Conservation (phyloP, 2,797 vertebrate species). For the Danio albolineatus region DNA sequence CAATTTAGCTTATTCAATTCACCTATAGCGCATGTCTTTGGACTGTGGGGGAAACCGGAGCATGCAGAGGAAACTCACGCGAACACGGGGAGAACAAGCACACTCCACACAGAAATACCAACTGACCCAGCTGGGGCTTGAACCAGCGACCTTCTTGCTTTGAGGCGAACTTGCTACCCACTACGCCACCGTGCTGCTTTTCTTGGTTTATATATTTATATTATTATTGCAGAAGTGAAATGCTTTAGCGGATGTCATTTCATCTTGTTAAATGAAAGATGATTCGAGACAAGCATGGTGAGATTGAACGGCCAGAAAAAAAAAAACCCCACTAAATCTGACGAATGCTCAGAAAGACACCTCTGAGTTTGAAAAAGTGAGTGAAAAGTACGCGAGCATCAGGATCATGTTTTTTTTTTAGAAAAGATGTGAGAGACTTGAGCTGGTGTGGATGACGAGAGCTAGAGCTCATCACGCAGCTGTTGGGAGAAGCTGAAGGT, state of each 20-base stretch:
- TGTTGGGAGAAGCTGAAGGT: slow-evolving; percentile 64
- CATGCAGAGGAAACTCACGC: too few relatives aligned
- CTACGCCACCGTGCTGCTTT: too few relatives aligned
- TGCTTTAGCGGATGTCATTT: not conserved
- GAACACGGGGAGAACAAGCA: too few relatives aligned
- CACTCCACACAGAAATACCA: too few relatives aligned
- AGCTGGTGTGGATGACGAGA: slow-evolving; percentile 23
- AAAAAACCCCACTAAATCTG: slow-evolving; percentile 15
- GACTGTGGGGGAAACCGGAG: too few relatives aligned
- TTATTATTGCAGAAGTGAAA: not conserved
- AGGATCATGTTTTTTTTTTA: not conserved
- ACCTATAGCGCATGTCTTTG: too few relatives aligned
- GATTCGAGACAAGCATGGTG: not conserved
- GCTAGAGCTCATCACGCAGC: slow-evolving; percentile 16
- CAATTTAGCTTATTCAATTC: too few relatives aligned
- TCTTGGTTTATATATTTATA: too few relatives aligned
- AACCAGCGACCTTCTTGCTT: too few relatives aligned
- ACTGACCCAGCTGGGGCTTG: too few relatives aligned
- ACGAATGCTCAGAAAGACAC: not conserved
- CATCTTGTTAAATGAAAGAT: slow-evolving; percentile 5
- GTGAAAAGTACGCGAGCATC: not conserved
- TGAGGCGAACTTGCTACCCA: too few relatives aligned
- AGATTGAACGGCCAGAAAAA: not conserved
- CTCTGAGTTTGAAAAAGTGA: not conserved
- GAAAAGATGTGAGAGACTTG: not conserved